These are phyloP conservation scores for Temnothorax longispinosus DNA, from an alignment of 1,140 invertebrate species.

Conservation along the genomic window DNA sequence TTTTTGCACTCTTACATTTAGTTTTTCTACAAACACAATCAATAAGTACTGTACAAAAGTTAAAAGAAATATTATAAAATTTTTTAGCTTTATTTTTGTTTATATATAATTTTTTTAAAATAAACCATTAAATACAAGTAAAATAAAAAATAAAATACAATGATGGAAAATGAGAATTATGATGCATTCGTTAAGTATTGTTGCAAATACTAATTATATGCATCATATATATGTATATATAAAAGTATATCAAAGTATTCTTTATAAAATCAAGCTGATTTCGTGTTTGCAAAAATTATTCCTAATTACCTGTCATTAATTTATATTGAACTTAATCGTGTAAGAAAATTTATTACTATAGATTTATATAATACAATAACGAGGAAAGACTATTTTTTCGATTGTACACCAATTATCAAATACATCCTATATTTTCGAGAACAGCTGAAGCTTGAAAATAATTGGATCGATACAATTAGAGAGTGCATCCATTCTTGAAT, in stretches of 20 bases:
- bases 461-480: conserved; percentile 79
- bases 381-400: neutral
- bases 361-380: neutral
- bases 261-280: neutral
- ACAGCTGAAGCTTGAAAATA: conserved; percentile 70
- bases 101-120: neutral
- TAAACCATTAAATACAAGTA: neutral
- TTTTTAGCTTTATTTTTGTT: neutral
- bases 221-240: neutral
- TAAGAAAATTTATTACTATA: neutral
- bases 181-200: neutral
- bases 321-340: neutral
- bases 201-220: neutral
- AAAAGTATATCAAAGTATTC: too few species aligned
- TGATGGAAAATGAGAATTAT: neutral
- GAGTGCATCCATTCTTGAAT: conserved; percentile 50
- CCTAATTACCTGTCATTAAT: neutral
- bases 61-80: too few species aligned
- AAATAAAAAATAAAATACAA: neutral
- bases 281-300: neutral
- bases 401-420: neutral
- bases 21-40: neutral
- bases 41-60: neutral
- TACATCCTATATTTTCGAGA: neutral
- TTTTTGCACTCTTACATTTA: neutral